Conservation (phyloP, 1,140 invertebrate species). For the Trialeurodes vaporariorum region DNA sequence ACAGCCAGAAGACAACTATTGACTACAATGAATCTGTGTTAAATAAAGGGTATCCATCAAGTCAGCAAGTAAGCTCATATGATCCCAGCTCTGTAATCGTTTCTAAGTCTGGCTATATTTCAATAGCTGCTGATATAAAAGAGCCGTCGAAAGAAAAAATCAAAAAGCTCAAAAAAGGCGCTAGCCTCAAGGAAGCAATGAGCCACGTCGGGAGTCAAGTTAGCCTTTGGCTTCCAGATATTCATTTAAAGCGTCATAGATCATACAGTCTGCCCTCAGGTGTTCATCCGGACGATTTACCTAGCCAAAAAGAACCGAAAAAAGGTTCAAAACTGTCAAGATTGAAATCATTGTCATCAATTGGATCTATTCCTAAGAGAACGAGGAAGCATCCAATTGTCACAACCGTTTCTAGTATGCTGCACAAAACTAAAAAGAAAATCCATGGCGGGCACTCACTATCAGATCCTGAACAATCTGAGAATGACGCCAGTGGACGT, state of each 20-base stretch:
- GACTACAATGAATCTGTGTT: background rate
- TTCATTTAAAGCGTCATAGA: slow-evolving; percentile 63
- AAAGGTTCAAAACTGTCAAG: background rate
- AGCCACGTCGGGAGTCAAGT: slow-evolving; percentile 42
- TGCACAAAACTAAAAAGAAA: slow-evolving; percentile 63
- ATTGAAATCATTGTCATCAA: background rate
- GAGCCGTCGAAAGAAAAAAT: slow-evolving; percentile 38
- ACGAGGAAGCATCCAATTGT: slow-evolving; percentile 59
- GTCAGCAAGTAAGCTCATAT: slow-evolving; percentile 24
- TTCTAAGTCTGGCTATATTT: slow-evolving; percentile 71
- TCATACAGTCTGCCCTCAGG: slow-evolving; percentile 62
- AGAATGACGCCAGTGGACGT: slow-evolving; percentile 54
- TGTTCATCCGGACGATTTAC: slow-evolving; percentile 33
- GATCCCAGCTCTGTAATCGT: slow-evolving; percentile 47
- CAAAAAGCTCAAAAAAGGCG: slow-evolving; percentile 56
- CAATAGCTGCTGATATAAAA: slow-evolving; percentile 55
- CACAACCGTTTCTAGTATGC: slow-evolving; percentile 62
- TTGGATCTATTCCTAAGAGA: slow-evolving; percentile 7
- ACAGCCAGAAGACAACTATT: background rate
- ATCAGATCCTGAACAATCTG: slow-evolving; percentile 65
- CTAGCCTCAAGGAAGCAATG: slow-evolving; percentile 64
- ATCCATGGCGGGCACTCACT: slow-evolving; percentile 44
- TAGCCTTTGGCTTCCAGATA: slow-evolving; percentile 65
- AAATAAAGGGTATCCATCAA: background rate
- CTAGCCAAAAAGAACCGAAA: slow-evolving; percentile 2